Evolutionary conservation across 2,888 invertebrate genomes (phyloP).

Genomic region (Hydropsyche betteni): DNA sequence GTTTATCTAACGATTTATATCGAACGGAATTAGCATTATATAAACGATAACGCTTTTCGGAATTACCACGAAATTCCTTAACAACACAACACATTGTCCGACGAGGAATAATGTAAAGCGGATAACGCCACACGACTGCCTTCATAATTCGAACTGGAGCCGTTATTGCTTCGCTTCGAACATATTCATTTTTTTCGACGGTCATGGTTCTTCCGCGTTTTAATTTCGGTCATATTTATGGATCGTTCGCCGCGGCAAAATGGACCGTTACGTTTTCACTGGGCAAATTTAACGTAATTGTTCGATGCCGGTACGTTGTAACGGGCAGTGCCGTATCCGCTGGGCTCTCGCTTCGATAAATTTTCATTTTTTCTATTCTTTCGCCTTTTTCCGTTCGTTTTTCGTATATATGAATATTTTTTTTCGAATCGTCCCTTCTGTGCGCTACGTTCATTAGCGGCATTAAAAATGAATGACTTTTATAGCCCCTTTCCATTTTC

Average conservation of each 20-base stretch:
- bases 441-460: conserved; percentile 18
- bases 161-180: not conserved
- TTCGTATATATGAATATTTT: not conserved
- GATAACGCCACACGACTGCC: too few relatives aligned
- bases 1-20: too few relatives aligned
- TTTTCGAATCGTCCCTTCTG: conserved; percentile 8
- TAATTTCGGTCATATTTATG: conserved; percentile 38
- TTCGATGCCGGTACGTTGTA: conserved; percentile 21
- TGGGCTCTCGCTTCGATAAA: conserved; percentile 27
- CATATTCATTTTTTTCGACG: conserved; percentile 11
- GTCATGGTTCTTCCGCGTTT: conserved; percentile 1
- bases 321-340: conserved; percentile 11
- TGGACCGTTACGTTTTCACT: conserved; percentile 34
- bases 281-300: conserved; percentile 32
- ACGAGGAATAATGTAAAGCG: too few relatives aligned
- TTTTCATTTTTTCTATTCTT: conserved; percentile 25
- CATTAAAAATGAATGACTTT: conserved; percentile 26
- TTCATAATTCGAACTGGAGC: not conserved
- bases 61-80: too few relatives aligned
- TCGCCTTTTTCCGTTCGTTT: not conserved
- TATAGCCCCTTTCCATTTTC: too few relatives aligned
- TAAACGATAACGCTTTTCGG: too few relatives aligned
- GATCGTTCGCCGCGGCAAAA: conserved; percentile 22
- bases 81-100: too few relatives aligned
- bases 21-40: too few relatives aligned